Evolutionary conservation across 2,888 invertebrate species (phyloP), one percentile per base, ranked within the genome.

Genomic region (Drosophila atroscutellata): DNA sequence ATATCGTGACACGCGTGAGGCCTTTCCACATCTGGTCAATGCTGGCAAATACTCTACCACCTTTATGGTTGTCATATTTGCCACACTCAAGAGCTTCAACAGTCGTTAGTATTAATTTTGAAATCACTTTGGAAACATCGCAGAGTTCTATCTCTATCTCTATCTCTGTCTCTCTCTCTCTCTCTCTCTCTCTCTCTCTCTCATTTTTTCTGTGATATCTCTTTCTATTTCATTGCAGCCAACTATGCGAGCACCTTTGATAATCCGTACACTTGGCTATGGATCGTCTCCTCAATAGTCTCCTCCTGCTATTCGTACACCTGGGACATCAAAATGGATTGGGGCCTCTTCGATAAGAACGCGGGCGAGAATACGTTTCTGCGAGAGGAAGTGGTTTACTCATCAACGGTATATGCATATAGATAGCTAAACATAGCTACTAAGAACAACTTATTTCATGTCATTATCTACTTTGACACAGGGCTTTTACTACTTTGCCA

Each of bases 281-380:
- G 99, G 99, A 95, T 99, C 70, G 94, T 95, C 4, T 95, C 97
- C 50, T 96, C 97, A 83, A 92, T 99, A 37, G 93, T 98, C 4
- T 98, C 98, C 61, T 99, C 99, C 0, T 95, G 97, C 70, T 99
- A 99, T 93, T 98, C 99, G 0, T 98, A 98, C 93, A 96, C 97
- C 2, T 99, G 99, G 99, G 99, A 99, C 93, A 96, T 99, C 39
- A 98, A 97, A 94, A 98, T 99, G 97, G 99, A 99, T 94, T 99
- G 99, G 99, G 99, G 99, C 0, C 94, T 99, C 64, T 96, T 99
- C 90, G 99, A 99, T 91, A 95, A 96, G 64, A 97, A 97, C 81
- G 97, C 98, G 1, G 97, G 97, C 0, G 98, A 98, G 94, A 98
- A 99, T 94, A 95, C 95, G 92, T 97, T 98, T 92, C 94, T 99